phyloP scores from a whole-genome alignment of 2,888 invertebrate species.

The Dasypogon diadema region DNA sequence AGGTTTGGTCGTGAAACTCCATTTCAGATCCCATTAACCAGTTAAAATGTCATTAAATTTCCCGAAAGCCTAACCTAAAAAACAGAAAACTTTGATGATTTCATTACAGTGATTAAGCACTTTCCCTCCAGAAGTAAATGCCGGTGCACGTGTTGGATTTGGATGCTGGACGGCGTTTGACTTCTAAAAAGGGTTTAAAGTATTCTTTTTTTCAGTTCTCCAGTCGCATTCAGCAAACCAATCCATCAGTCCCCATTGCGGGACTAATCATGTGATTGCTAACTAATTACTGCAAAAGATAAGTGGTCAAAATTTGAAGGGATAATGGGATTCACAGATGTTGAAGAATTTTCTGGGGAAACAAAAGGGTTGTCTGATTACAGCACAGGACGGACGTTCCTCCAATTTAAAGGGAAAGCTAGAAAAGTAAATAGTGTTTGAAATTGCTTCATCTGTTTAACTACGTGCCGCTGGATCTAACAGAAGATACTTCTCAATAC shows the following conservation, averaged over 20 bases:
- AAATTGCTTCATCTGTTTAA: not conserved
- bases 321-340: slow-evolving; percentile 12
- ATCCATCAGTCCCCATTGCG: not conserved
- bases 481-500: too few relatives aligned
- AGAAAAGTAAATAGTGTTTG: slow-evolving; percentile 3
- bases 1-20: not conserved
- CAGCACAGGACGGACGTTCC: not conserved
- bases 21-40: not conserved
- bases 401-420: not conserved
- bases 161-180: too few relatives aligned
- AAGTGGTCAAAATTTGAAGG: slow-evolving; percentile 35
- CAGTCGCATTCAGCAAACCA: not conserved
- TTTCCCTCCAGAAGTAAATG: not conserved
- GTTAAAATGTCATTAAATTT: slow-evolving; percentile 31
- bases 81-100: not conserved
- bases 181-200: not conserved
- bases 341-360: not conserved
- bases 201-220: not conserved
- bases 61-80: not conserved
- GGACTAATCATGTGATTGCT: slow-evolving; percentile 28
- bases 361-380: not conserved
- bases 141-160: not conserved
- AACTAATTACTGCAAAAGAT: slow-evolving; percentile 32
- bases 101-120: slow-evolving; percentile 20
- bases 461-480: not conserved